Percentiles rank a stretch among this genome's conserved stretches.
These are phyloP conservation scores for Girardinichthys multiradiatus DNA, from an alignment of 2,113 vertebrate species.

Conservation along the genomic window DNA sequence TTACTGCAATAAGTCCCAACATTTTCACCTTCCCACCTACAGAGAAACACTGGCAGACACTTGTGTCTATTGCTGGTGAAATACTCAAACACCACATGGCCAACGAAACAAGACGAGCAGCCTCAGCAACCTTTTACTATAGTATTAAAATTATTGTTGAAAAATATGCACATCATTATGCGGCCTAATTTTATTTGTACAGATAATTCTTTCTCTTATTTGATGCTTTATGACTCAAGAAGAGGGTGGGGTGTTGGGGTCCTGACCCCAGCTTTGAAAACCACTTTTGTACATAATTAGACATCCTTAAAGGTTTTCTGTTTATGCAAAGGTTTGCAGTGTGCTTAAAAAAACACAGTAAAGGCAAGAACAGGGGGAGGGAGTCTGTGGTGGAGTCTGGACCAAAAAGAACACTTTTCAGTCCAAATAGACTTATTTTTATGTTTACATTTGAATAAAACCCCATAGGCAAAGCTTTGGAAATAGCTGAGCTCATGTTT, in stretches of 20 bases:
- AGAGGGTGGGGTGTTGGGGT: background rate
- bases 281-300: background rate
- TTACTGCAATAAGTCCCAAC: too few relatives aligned
- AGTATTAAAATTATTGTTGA: too few relatives aligned
- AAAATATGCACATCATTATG: background rate
- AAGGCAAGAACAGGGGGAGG: slow-evolving; percentile 12
- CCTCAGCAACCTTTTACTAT: background rate
- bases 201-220: background rate
- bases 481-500: slow-evolving; percentile 31
- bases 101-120: background rate
- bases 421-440: slow-evolving; percentile 27
- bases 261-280: background rate
- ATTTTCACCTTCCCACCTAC: too few relatives aligned
- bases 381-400: slow-evolving; percentile 40
- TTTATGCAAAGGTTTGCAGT: background rate
- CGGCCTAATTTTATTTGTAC: too few relatives aligned
- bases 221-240: background rate
- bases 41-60: too few relatives aligned
- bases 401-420: slow-evolving; percentile 11
- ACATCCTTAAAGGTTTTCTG: background rate
- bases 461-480: slow-evolving; percentile 24
- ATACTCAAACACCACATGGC: too few relatives aligned
- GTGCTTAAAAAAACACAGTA: background rate
- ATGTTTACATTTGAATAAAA: slow-evolving; percentile 20
- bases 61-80: too few relatives aligned